phyloP scores from a whole-genome alignment of 2,797 vertebrate genomes.

The Falco berigora region DNA sequence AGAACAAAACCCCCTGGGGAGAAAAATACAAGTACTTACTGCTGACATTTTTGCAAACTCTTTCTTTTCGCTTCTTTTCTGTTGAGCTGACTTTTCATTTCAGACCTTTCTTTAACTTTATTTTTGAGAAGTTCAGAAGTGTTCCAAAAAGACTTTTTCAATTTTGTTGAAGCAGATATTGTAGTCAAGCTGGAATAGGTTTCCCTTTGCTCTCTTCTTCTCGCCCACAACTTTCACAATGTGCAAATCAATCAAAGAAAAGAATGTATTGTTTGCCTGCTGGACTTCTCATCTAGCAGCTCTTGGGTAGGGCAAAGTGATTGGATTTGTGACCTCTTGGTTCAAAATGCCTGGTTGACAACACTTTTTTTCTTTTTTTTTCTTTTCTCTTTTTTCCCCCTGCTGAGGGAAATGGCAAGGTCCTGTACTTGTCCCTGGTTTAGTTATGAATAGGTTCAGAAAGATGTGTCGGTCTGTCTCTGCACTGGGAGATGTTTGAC shows the following conservation, averaged over 20 bases:
- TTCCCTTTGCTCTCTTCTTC: conserved; percentile 37
- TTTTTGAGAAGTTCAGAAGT: conserved; percentile 3
- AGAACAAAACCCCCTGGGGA: neutral
- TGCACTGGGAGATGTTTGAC: neutral
- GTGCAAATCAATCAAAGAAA: conserved; percentile 40
- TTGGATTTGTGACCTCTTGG: conserved; percentile 32
- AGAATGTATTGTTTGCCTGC: neutral
- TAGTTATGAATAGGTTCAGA: neutral
- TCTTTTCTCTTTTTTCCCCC: neutral
- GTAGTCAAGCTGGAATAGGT: conserved; percentile 33
- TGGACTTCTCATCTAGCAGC: neutral
- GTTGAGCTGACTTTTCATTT: conserved; percentile 52
- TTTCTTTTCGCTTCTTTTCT: neutral
- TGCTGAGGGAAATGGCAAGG: neutral
- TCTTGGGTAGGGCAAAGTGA: neutral
- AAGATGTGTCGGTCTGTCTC: neutral
- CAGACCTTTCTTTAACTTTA: conserved; percentile 53
- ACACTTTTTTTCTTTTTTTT: neutral
- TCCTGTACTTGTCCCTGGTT: neutral
- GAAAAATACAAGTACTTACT: neutral
- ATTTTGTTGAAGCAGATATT: conserved; percentile 32
- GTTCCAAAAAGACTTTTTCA: conserved; percentile 23
- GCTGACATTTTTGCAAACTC: conserved; percentile 16
- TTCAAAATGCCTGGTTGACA: neutral
- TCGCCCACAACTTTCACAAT: conserved; percentile 23